phyloP scores from a whole-genome alignment of 2,797 vertebrate genomes.

The Sardinella longiceps region DNA sequence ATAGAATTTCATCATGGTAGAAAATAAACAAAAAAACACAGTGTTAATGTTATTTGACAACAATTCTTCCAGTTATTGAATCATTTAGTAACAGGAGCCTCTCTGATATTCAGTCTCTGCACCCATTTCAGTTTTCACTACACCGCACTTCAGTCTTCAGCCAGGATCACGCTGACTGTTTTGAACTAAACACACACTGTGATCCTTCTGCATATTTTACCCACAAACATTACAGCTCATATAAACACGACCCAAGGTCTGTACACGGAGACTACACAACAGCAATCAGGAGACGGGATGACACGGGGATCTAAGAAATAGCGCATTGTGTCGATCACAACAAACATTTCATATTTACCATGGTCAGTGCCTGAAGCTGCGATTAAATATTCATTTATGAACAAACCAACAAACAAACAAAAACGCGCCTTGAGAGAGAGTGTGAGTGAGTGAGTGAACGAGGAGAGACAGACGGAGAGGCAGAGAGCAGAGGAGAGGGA shows the following conservation, averaged over 20 bases:
- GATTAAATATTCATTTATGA: conserved; percentile 30
- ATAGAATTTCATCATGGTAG: not conserved
- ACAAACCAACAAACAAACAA: conserved; percentile 51
- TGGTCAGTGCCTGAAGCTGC: conserved; percentile 36
- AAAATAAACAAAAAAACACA: not conserved
- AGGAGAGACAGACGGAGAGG: conserved; percentile 19
- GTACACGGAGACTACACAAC: conserved; percentile 22
- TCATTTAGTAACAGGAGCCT: not conserved
- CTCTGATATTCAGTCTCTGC: conserved; percentile 1
- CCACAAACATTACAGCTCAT: not conserved
- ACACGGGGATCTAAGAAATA: conserved; percentile 27
- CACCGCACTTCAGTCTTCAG: not conserved
- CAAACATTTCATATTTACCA: conserved; percentile 32
- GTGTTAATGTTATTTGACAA: conserved; percentile 55
- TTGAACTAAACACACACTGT: conserved; percentile 12
- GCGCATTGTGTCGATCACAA: conserved; percentile 36
- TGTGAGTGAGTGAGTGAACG: conserved; percentile 61
- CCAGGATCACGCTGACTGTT: not conserved
- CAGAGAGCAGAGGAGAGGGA: conserved; percentile 58
- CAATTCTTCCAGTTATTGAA: conserved; percentile 37
- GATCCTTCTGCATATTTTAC: conserved; percentile 17
- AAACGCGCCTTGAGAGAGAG: conserved; percentile 47
- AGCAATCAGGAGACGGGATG: conserved; percentile 32
- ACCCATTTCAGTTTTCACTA: not conserved
- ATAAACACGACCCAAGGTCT: conserved; percentile 25